Conservation (phyloP, 2,888 invertebrate species). For the Pecten maximus region DNA sequence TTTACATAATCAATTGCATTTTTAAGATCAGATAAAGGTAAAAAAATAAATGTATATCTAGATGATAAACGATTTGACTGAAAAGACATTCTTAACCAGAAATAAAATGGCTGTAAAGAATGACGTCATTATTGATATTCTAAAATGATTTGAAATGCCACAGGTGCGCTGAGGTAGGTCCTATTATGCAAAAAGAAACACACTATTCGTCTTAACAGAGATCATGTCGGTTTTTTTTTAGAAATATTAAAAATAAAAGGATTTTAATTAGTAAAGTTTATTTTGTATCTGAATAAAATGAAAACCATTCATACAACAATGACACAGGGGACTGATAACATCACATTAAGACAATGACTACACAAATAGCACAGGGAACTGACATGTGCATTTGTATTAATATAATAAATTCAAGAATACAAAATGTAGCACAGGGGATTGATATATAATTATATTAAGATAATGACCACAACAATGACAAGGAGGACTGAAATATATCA, state of each 20-base stretch:
- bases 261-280: not conserved
- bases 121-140: not conserved
- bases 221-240: too few species aligned
- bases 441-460: too few species aligned
- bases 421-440: too few species aligned
- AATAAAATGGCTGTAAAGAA: not conserved
- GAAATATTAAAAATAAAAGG: not conserved
- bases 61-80: not conserved
- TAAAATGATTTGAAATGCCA: not conserved
- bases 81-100: not conserved
- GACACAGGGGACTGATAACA: too few species aligned
- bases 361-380: too few species aligned
- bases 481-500: too few species aligned
- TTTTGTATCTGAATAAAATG: too few species aligned
- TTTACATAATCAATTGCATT: conserved; percentile 35
- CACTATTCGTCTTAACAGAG: not conserved
- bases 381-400: too few species aligned
- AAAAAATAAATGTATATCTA: not conserved
- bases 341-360: too few species aligned
- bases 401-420: too few species aligned
- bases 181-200: not conserved
- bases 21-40: conserved; percentile 21
- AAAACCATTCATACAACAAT: too few species aligned
- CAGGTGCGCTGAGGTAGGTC: not conserved
- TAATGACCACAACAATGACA: too few species aligned